Percentiles rank a stretch among this genome's conserved stretches.
Evolutionary conservation across 64 coral and sea anemone genomes (phyloP).

Genomic region (Montipora capricornis): DNA sequence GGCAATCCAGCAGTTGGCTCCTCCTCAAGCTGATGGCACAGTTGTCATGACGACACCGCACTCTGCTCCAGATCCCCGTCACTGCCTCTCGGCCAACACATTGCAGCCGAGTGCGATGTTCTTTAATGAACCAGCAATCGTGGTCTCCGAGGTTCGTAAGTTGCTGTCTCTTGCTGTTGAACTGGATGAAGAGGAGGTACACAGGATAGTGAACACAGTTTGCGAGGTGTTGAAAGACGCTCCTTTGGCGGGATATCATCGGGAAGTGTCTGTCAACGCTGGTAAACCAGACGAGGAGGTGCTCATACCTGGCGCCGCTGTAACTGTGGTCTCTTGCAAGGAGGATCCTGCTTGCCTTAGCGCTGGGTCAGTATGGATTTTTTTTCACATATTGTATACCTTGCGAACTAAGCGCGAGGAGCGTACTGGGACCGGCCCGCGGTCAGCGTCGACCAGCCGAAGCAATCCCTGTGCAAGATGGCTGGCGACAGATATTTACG

Average conservation of each 20-base stretch:
- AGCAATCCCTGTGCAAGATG: no score
- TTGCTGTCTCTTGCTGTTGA: constrained; percentile 16
- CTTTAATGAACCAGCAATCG: constrained; percentile 49
- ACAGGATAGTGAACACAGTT: constrained; percentile 44
- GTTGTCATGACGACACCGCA: constrained; percentile 34
- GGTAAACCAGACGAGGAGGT: constrained; percentile 70
- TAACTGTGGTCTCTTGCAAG: constrained; percentile 85
- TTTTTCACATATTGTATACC: no score
- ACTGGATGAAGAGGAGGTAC: constrained; percentile 53
- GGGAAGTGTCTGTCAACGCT: constrained; percentile 56
- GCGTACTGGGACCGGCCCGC: no score
- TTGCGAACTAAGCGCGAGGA: no score
- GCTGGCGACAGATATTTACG: no score
- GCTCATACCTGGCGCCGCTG: constrained; percentile 67
- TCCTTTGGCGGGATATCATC: constrained; percentile 4
- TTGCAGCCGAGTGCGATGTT: constrained; percentile 86
- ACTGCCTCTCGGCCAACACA: constrained; percentile 62
- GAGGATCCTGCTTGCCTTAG: constrained; percentile 57
- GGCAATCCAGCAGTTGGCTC: constrained; percentile 49
- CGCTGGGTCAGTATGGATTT: constrained; percentile 55
- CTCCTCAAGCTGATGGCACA: constrained; percentile 61
- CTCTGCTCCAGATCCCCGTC: constrained; percentile 64
- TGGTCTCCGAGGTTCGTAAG: constrained; percentile 53
- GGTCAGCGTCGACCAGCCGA: no score
- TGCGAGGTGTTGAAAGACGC: constrained; percentile 78